Conservation (phyloP, 2,113 vertebrate species). For the Planiliza haematocheilus region DNA sequence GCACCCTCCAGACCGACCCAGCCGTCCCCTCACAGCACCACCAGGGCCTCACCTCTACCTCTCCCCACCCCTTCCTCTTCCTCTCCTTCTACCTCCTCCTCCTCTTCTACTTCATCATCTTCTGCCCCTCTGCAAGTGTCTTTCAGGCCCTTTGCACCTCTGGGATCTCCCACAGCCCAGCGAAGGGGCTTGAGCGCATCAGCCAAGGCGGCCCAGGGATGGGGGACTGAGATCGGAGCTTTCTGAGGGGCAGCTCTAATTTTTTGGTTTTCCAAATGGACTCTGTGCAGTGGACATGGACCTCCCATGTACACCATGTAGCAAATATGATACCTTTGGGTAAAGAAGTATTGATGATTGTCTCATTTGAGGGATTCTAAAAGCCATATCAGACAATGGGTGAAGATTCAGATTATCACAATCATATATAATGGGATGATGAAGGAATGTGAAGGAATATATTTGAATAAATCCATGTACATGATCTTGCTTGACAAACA, state of each 20-base stretch:
- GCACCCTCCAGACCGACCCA: slow-evolving; percentile 73
- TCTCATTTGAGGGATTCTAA: slow-evolving; percentile 59
- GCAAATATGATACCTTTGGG: slow-evolving; percentile 38
- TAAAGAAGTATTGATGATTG: slow-evolving; percentile 44
- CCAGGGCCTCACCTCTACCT: slow-evolving; percentile 76
- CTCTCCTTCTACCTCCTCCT: slow-evolving; percentile 57
- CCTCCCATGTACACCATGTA: slow-evolving; percentile 37
- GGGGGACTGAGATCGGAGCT: slow-evolving; percentile 92
- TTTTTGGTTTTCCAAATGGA: slow-evolving; percentile 44
- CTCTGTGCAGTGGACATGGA: slow-evolving; percentile 43
- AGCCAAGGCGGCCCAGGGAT: slow-evolving; percentile 83
- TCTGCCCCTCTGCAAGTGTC: slow-evolving; percentile 71
- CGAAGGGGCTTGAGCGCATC: slow-evolving; percentile 75
- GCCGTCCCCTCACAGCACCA: slow-evolving; percentile 80
- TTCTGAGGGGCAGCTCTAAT: slow-evolving; percentile 83
- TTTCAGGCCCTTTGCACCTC: slow-evolving; percentile 83
- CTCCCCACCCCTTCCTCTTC: slow-evolving; percentile 66
- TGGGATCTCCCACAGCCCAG: slow-evolving; percentile 76
- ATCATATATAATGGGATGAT: slow-evolving; percentile 40
- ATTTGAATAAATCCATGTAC: slow-evolving; percentile 33
- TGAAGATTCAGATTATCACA: slow-evolving; percentile 49
- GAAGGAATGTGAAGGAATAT: slow-evolving; percentile 57
- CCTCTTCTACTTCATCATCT: slow-evolving; percentile 67
- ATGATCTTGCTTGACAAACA: slow-evolving; percentile 37
- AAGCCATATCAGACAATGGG: slow-evolving; percentile 73